Percentiles rank a stretch among this genome's conserved stretches.
Evolutionary conservation across 2,888 invertebrate species (phyloP).

Genomic region (Gasteruption jaculator): DNA sequence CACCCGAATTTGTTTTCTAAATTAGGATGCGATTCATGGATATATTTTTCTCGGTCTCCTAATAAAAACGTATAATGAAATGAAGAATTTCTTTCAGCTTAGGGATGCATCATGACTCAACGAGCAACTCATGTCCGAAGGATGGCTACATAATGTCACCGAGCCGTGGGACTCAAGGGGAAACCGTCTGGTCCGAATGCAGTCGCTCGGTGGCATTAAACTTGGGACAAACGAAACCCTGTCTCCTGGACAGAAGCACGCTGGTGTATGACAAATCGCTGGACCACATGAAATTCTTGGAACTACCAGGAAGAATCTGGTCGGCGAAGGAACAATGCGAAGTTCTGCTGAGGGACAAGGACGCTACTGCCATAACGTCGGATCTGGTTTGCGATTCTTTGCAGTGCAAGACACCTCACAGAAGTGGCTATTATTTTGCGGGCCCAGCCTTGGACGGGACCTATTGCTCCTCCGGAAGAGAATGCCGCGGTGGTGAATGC

Average conservation of each 20-base stretch:
- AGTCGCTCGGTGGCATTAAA: slow-evolving; percentile 65
- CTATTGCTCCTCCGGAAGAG: slow-evolving; percentile 63
- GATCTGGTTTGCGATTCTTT: slow-evolving; percentile 61
- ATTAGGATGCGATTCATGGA: no score
- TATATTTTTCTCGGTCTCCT: no score
- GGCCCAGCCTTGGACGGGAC: slow-evolving; percentile 83
- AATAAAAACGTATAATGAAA: no score
- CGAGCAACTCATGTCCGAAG: slow-evolving; percentile 67
- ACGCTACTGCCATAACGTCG: slow-evolving; percentile 57
- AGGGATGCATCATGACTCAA: slow-evolving; percentile 78
- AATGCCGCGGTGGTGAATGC: slow-evolving; percentile 49
- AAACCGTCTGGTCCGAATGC: slow-evolving; percentile 74
- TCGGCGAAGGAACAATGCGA: slow-evolving; percentile 74
- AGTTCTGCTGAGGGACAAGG: slow-evolving; percentile 64
- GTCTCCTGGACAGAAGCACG: slow-evolving; percentile 60
- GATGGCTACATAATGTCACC: slow-evolving; percentile 82
- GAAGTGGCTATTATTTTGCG: slow-evolving; percentile 70
- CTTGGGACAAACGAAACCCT: slow-evolving; percentile 41
- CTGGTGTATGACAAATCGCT: slow-evolving; percentile 37
- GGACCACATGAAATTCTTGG: slow-evolving; percentile 61
- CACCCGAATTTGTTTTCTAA: no score
- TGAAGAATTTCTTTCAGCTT: no score
- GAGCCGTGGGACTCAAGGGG: slow-evolving; percentile 71
- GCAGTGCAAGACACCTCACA: slow-evolving; percentile 68
- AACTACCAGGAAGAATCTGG: slow-evolving; percentile 68